Evolutionary conservation across 1,140 invertebrate genomes (phyloP), one percentile per base, ranked within the genome.

Genomic region (Bombus fervidus): DNA sequence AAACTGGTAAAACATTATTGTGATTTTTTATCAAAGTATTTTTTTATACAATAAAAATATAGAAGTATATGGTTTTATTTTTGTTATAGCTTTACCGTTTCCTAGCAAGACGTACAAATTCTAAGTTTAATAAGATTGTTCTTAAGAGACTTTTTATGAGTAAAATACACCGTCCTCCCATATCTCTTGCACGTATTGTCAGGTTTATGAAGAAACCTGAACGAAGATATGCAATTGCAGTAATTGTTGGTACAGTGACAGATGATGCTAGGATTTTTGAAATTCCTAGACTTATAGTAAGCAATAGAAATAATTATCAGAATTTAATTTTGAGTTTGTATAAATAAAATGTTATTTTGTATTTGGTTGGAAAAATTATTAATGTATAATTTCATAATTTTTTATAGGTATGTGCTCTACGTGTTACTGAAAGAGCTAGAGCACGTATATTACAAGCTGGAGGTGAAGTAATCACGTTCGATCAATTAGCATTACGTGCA

Each of bases 91-190:
- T 99, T 57, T 99, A 99, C 96, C 97, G 98, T 91, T 99, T 98
- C 95, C 96, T 99, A 96, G 99, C 99, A 71, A 97, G 99, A 89
- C 97, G 99, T 95, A 99, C 99, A 59, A 97, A 97, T 94, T 95
- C 98, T 81, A 99, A 99, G 96, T 99, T 99, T 95, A 99, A 99
- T 95, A 97, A 97, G 94, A 99, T 99, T 88, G 96, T 99, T 69
- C 94, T 99, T 92, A 98, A 97, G 93, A 96, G 99, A 89, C 96
- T 99, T 88, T 99, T 99, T 95, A 99, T 99, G 99, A 99, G 98
- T 93, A 98, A 97, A 94, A 99, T 97, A 90, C 97, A 99, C 95
- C 96, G 98, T 73, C 98, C 99, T 85, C 99, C 99, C 89, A 96
- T 99, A 90, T 99, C 99, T 8, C 91, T 99, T 84, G 97, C 98